phyloP scores from a whole-genome alignment of 2,113 vertebrate species.

The Catagonus wagneri region DNA sequence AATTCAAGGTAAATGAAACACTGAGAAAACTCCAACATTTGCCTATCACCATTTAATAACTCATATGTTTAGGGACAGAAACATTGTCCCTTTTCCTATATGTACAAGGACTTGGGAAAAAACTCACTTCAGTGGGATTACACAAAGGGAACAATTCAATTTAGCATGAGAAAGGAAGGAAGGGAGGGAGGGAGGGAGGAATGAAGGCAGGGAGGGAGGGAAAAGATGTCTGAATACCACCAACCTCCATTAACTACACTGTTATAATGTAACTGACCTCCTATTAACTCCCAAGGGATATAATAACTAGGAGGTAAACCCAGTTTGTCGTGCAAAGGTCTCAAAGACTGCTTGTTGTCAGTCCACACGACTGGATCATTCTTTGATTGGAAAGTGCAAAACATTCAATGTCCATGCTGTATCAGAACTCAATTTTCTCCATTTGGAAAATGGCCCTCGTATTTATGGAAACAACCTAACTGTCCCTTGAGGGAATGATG shows the following conservation, averaged over 20 bases:
- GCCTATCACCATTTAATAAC: not conserved
- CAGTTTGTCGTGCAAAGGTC: constrained; percentile 57
- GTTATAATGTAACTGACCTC: constrained; percentile 70
- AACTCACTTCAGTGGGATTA: not conserved
- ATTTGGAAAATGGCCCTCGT: constrained; percentile 1
- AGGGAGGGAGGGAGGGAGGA: not conserved
- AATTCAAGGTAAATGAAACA: not conserved
- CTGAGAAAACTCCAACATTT: not conserved
- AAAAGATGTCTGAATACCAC: constrained; percentile 47
- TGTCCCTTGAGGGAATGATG: not conserved
- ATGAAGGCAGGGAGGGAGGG: not conserved
- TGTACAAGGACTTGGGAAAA: not conserved
- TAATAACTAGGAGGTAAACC: constrained; percentile 61
- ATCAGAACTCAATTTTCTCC: not conserved
- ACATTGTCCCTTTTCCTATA: not conserved
- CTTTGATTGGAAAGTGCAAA: constrained; percentile 4
- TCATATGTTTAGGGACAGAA: not conserved
- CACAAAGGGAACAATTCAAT: constrained; percentile 35
- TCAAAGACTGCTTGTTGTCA: constrained; percentile 50
- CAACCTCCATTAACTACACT: constrained; percentile 7
- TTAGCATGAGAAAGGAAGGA: not conserved
- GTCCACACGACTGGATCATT: not conserved
- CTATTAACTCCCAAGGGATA: constrained; percentile 71
- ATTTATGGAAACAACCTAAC: not conserved
- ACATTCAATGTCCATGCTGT: not conserved